Evolutionary conservation across 2,888 invertebrate genomes (phyloP), one percentile per base, ranked within the genome.

Genomic region (Lycia hirtaria): DNA sequence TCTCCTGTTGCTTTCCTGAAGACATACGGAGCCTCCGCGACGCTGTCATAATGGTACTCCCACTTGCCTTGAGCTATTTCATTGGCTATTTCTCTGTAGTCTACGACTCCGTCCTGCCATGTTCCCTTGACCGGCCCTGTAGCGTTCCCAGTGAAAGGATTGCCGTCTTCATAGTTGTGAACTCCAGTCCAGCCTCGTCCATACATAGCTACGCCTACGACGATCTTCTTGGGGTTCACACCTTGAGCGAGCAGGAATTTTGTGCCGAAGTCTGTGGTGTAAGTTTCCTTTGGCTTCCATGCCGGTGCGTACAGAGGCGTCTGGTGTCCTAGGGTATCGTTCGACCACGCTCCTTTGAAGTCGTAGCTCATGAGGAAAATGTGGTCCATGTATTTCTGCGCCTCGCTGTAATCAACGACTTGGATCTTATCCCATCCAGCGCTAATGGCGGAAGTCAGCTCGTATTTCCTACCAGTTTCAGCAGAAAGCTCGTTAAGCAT

Each of bases 351-450:
- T 5, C 92, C 92, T 49, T 92, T 92, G 64, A 92, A 92, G 64
- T 92, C 92, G 69, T 92, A 92, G 62, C 87, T 91, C 92, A 92
- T 92, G 47, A 92, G 66, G 77, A 92, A 92, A 60, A 92, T 92
- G 48, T 92, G 91, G 64, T 92, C 91, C 90, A 92, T 92, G 68
- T 91, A 92, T 58, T 88, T 84, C 62, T 92, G 88, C 2, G 92
- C 92, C 15, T 75, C 82, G 38, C 77, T 84, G 75, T 92, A 92
- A 67, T 92, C 87, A 0, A 92, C 88, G 2, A 92, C 91, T 71
- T 92, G 92, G 41, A 92, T 91, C 67, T 92, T 92, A 64, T 92
- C 92, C 92, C 92, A 92, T 53, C 92, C 92, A 30, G 92, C 82
- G 53, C 92, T 92, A 66, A 92, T 92, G n/a, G 92, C 92, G 9